phyloP scores from a whole-genome alignment of 1,140 invertebrate species.

The Drosophila dunni region DNA sequence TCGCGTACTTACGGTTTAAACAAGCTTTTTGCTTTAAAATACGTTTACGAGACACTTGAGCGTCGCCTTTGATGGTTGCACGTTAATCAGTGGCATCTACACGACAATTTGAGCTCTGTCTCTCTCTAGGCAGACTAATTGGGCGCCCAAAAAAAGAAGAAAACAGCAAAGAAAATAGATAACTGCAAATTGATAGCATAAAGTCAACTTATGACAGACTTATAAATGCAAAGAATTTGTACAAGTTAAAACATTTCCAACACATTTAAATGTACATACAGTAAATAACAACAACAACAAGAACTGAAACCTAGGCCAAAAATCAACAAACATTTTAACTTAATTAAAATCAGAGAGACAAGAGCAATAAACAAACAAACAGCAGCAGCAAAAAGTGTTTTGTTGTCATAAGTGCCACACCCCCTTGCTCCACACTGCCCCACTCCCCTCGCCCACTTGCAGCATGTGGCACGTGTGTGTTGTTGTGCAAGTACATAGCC shows the following conservation, averaged over 20 bases:
- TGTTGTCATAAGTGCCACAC: neutral
- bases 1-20: slow-evolving; percentile 14
- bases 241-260: neutral
- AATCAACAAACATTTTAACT: slow-evolving; percentile 47
- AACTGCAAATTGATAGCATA: slow-evolving; percentile 3
- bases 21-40: slow-evolving; percentile 48
- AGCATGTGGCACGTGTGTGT: neutral
- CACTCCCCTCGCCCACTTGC: neutral
- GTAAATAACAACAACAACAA: neutral
- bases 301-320: neutral
- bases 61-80: slow-evolving; percentile 32
- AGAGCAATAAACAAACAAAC: slow-evolving; percentile 6
- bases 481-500: slow-evolving; percentile 29
- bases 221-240: neutral
- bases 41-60: slow-evolving; percentile 45
- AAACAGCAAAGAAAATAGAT: neutral
- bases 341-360: slow-evolving; percentile 44
- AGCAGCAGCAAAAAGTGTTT: slow-evolving; percentile 17
- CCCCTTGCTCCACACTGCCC: too few species aligned
- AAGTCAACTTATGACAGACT: neutral
- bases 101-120: slow-evolving; percentile 7
- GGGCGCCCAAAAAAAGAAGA: slow-evolving; percentile 19
- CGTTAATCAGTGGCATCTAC: slow-evolving; percentile 38
- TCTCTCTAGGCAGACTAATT: slow-evolving; percentile 27
- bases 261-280: neutral